Percentiles rank a stretch among this genome's conserved stretches.
These are phyloP conservation scores for Muscidifurax raptorellus DNA, from an alignment of 1,140 invertebrate species.

Conservation along the genomic window DNA sequence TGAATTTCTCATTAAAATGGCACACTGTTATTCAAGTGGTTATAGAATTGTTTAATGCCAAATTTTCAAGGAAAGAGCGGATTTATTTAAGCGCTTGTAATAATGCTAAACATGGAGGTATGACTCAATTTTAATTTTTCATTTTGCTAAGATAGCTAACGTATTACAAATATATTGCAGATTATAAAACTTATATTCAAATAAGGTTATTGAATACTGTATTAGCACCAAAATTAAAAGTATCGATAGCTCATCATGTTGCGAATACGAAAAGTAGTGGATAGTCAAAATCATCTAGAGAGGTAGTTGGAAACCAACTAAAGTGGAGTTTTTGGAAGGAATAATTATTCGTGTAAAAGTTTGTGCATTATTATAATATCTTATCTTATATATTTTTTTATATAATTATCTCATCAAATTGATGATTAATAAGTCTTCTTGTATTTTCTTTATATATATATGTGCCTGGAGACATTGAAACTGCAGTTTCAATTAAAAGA, in stretches of 20 bases:
- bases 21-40: background rate
- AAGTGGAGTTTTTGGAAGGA: background rate
- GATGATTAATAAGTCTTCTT: background rate
- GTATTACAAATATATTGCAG: background rate
- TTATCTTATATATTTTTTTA: background rate
- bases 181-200: background rate
- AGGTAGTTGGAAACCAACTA: background rate
- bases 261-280: background rate
- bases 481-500: background rate
- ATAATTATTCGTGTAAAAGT: conserved; percentile 12
- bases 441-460: background rate
- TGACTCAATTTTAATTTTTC: background rate
- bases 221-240: conserved; percentile 3
- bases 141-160: background rate
- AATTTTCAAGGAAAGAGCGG: background rate
- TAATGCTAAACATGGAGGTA: background rate
- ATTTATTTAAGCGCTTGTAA: background rate
- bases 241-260: background rate
- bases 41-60: background rate
- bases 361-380: background rate
- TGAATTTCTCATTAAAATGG: no score
- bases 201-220: background rate
- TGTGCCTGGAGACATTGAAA: conserved; percentile 4
- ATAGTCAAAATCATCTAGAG: background rate
- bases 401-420: background rate